Percentiles rank a stretch among this genome's conserved stretches.
Conservation (phyloP, 1,140 invertebrate genomes). For the Linepithema humile region DNA sequence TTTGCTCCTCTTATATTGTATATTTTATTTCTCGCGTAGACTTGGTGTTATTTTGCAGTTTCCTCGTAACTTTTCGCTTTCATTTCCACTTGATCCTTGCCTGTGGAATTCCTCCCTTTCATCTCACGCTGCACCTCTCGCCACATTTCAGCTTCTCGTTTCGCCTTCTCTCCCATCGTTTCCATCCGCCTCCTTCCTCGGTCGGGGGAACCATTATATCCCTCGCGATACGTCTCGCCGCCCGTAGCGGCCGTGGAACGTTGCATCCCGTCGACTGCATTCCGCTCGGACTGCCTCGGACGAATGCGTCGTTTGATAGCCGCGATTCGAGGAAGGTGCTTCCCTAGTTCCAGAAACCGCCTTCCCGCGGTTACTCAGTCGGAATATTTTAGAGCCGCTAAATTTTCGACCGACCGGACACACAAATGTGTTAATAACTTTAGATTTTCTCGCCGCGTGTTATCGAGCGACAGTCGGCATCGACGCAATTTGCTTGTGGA, state of each 20-base stretch:
- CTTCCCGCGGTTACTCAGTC: not conserved
- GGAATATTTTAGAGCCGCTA: not conserved
- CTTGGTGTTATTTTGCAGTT: not conserved
- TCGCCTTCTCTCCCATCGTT: conserved; percentile 34
- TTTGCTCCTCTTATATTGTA: not conserved
- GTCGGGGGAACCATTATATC: conserved; percentile 23
- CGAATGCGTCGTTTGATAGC: conserved; percentile 29
- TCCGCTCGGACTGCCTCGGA: conserved; percentile 32
- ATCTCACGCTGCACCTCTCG: conserved; percentile 41
- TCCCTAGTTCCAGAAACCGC: conserved; percentile 2
- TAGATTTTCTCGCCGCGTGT: not conserved
- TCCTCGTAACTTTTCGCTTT: not conserved
- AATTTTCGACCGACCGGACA: not conserved
- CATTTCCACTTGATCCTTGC: no score
- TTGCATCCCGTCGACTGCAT: conserved; percentile 47
- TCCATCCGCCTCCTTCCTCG: conserved; percentile 48
- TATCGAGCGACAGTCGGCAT: not conserved
- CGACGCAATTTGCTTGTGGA: not conserved
- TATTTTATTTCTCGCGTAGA: not conserved
- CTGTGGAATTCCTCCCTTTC: conserved; percentile 26
- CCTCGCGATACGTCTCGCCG: conserved; percentile 43
- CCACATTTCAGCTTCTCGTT: conserved; percentile 40
- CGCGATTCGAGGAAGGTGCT: conserved; percentile 23
- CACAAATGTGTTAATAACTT: conserved; percentile 1
- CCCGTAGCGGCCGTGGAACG: conserved; percentile 42